Evolutionary conservation across 2,113 vertebrate species (phyloP), one percentile per base, ranked within the genome.

Genomic region (Heteronetta atricapilla): DNA sequence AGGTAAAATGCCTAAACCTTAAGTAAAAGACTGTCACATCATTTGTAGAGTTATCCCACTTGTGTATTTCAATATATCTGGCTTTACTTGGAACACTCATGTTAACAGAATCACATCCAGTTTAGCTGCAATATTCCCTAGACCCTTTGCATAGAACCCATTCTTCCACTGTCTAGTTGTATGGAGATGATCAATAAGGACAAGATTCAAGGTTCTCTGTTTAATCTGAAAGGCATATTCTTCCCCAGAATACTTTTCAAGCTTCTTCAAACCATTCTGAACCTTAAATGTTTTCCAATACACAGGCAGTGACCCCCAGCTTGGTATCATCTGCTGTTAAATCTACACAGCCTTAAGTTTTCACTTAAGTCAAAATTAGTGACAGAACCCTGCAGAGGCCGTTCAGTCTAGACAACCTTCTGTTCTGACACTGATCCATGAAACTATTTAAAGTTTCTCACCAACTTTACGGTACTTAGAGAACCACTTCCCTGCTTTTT

Each of bases 321-420:
- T 90, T 25, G 44, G 56, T 55, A 77, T 68, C 86, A 92, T 94
- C 88, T 95, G 96, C 76, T 94, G 72, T 46, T 90, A 93, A 90
- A 83, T 55, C 11, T 53, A 52, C 33, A 92, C 3, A 81, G 82
- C 55, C 46, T 88, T 83, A 86, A 88, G 0, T 1, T 90, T 81
- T 93, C 59, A 90, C 36, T 91, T 77, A 69, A 90, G 59, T 42
- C 13, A 20, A 88, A 96, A 94, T 92, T 86, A 92, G 90, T 50
- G 86, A 90, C 92, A 93, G 92, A 93, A 86, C 68, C 73, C 88
- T 83, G 64, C 52, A 81, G 80, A 92, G 53, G 82, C 67, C 67
- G 58, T 48, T 89, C 82, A 85, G 80, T 78, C 80, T 77, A 84
- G 68, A 86, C 80, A 81, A 59, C 56, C 68, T 94, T 38, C 82